Conservation (phyloP, 2,888 invertebrate genomes). For the Drosophila barbarae region DNA sequence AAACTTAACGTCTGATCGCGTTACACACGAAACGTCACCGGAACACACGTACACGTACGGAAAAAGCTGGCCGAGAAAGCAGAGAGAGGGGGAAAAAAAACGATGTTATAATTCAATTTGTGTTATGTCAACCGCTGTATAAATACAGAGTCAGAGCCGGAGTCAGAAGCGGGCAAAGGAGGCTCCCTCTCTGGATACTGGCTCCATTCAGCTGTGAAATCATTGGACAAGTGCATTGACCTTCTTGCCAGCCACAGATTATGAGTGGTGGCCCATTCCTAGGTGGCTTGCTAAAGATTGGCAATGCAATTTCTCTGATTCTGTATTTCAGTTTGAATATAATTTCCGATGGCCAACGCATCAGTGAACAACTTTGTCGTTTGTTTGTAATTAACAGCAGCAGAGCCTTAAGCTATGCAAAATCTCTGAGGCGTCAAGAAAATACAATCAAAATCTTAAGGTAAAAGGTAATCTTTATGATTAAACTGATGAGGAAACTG, state of each 20-base stretch:
- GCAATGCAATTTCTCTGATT: slow-evolving; percentile 3
- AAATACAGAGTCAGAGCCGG: slow-evolving; percentile 22
- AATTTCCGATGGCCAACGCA: slow-evolving; percentile 20
- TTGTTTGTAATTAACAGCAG: slow-evolving; percentile 32
- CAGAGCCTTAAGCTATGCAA: slow-evolving; percentile 4
- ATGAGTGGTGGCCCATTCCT: background rate
- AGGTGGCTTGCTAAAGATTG: background rate
- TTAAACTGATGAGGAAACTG: background rate
- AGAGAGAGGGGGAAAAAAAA: background rate
- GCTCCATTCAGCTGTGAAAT: slow-evolving; percentile 35
- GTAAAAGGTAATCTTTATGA: background rate
- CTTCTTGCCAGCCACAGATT: slow-evolving; percentile 13
- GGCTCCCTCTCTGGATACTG: background rate
- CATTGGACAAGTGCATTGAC: slow-evolving; percentile 36
- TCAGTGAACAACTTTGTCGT: slow-evolving; percentile 21
- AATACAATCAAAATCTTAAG: background rate
- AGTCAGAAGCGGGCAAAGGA: background rate
- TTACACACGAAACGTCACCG: slow-evolving; percentile 31
- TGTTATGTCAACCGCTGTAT: slow-evolving; percentile 42
- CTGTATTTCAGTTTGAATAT: background rate
- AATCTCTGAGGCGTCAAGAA: slow-evolving; percentile 19
- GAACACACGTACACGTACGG: slow-evolving; percentile 20
- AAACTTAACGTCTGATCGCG: slow-evolving; percentile 66
- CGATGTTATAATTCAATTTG: slow-evolving; percentile 65
- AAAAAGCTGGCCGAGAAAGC: slow-evolving; percentile 12